phyloP scores from a whole-genome alignment of 37 sponge, comb jelly and placozoan genomes.

The Mnemiopsis leidyi region DNA sequence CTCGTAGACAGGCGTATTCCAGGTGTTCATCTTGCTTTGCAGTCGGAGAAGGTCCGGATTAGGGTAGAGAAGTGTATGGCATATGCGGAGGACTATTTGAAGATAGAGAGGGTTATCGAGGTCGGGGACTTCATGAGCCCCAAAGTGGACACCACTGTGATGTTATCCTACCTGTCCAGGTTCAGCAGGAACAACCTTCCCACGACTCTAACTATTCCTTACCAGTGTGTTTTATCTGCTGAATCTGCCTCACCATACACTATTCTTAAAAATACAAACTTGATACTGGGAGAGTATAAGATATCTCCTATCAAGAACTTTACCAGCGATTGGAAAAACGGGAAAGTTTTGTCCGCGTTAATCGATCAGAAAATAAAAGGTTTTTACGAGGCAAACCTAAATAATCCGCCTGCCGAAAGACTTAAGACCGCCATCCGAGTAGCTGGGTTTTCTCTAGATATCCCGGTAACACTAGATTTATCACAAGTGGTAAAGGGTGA shows the following conservation, averaged over 20 bases:
- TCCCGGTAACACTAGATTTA: not conserved
- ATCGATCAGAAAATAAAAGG: not conserved
- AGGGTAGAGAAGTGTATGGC: slow-evolving; percentile 17
- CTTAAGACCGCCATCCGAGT: not conserved
- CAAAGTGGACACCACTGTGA: not conserved
- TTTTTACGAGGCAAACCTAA: slow-evolving; percentile 1
- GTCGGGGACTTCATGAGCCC: not conserved
- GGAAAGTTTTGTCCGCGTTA: not conserved
- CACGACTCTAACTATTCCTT: not conserved
- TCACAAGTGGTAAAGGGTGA: not conserved
- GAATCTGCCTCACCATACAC: not conserved
- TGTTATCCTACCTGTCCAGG: not conserved
- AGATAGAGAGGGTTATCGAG: not conserved
- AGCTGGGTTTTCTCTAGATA: not conserved
- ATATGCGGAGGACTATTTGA: not conserved
- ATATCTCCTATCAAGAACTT: not conserved
- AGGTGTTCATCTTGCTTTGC: not conserved
- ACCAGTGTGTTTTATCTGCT: not conserved
- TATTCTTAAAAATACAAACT: slow-evolving; percentile 10
- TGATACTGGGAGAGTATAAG: not conserved
- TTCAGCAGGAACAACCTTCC: not conserved
- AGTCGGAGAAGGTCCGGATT: not conserved
- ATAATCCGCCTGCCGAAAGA: slow-evolving; percentile 5
- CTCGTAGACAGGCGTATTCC: not conserved
- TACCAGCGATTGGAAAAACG: not conserved